phyloP scores from a whole-genome alignment of 2,888 invertebrate genomes.

The Folsomia manolachei region DNA sequence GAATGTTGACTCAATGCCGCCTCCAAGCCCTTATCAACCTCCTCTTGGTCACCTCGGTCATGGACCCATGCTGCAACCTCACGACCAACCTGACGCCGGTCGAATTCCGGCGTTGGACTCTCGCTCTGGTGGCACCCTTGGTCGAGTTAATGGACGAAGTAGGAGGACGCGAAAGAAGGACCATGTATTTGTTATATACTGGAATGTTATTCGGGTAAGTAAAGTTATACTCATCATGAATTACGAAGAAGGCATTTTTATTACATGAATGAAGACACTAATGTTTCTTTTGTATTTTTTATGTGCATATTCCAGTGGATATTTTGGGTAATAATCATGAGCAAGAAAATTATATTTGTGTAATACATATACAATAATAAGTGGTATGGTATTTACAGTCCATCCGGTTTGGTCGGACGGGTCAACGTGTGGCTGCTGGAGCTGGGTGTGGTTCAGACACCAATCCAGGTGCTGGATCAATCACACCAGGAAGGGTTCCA shows the following conservation, averaged over 20 bases:
- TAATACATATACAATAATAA: background rate
- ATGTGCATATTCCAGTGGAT: no score
- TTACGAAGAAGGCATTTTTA: no score
- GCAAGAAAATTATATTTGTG: no score
- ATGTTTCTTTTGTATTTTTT: no score
- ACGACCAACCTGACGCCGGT: conserved; percentile 41
- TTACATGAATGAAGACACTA: no score
- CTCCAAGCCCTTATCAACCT: conserved; percentile 49
- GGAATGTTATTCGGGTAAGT: conserved; percentile 50
- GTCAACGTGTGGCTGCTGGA: conserved; percentile 49
- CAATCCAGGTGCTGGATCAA: conserved; percentile 40
- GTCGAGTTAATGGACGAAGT: conserved; percentile 30
- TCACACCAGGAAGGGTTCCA: conserved; percentile 46
- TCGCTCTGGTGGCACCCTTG: conserved; percentile 27
- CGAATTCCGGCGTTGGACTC: conserved; percentile 43
- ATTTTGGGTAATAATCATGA: conserved; percentile 45
- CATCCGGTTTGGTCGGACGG: conserved; percentile 48
- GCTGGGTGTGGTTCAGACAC: conserved; percentile 50
- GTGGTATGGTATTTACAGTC: conserved; percentile 31
- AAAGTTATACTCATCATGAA: no score
- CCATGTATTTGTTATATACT: conserved; percentile 50
- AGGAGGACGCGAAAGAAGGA: conserved; percentile 50
- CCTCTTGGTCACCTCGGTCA: conserved; percentile 35
- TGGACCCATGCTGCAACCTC: conserved; percentile 30
- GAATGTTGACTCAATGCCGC: conserved; percentile 51